Evolutionary conservation across 2,797 vertebrate genomes (phyloP).

Genomic region (Chromobotia macracanthus): DNA sequence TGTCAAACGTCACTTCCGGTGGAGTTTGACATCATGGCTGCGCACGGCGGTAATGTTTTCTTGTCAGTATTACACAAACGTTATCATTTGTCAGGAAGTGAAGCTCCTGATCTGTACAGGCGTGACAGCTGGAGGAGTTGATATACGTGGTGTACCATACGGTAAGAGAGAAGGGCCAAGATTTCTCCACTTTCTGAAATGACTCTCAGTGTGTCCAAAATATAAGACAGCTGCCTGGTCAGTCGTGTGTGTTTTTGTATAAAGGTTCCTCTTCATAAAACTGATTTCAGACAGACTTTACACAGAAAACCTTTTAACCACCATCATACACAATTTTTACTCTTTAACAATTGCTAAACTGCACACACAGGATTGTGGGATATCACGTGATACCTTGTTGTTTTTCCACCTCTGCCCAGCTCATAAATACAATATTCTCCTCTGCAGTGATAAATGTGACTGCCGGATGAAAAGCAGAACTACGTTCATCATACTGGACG

Average conservation of each 20-base stretch:
- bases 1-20: slow-evolving; percentile 62
- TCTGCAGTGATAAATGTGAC: slow-evolving; percentile 92
- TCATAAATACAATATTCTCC: neutral
- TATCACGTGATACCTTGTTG: too few species aligned
- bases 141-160: slow-evolving; percentile 84
- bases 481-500: slow-evolving; percentile 97
- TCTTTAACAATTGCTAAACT: too few species aligned
- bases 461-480: slow-evolving; percentile 98
- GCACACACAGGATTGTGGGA: too few species aligned
- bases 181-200: neutral
- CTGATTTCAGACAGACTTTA: too few species aligned
- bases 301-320: too few species aligned
- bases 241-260: too few species aligned
- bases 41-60: slow-evolving; percentile 74
- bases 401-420: too few species aligned
- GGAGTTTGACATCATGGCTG: slow-evolving; percentile 73
- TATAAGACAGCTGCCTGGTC: too few species aligned
- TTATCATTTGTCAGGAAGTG: slow-evolving; percentile 82
- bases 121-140: slow-evolving; percentile 96
- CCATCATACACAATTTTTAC: too few species aligned
- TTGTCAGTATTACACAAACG: neutral
- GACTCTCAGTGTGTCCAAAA: too few species aligned
- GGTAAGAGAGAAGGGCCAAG: too few species aligned
- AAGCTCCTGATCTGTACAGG: slow-evolving; percentile 95
- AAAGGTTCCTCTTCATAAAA: too few species aligned